A percentile compares a stretch with the other conserved stretches of the same genome.
Conservation (phyloP, 92 coral and sea anemone genomes). For the Parazoanthus darwini region DNA sequence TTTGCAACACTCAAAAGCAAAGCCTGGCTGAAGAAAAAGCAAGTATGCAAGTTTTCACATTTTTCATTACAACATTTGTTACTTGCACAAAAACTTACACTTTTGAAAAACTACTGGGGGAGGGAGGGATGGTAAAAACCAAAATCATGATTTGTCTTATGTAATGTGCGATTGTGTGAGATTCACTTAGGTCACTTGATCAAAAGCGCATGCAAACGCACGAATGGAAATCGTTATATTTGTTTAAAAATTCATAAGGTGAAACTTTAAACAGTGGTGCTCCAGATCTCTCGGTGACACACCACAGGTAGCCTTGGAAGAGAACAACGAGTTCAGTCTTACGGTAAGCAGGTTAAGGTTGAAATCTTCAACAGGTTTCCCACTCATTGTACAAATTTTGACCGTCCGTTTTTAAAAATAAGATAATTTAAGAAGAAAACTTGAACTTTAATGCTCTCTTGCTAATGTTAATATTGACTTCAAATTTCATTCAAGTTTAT, state of each 20-base stretch:
- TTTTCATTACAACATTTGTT: neutral
- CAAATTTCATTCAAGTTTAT: neutral
- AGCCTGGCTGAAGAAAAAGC: neutral
- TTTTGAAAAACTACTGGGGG: neutral
- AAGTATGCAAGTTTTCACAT: no score
- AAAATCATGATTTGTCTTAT: neutral
- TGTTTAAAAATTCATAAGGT: neutral
- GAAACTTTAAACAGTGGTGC: neutral
- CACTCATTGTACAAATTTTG: no score
- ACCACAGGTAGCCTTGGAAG: neutral
- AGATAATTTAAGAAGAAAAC: neutral
- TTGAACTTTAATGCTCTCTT: neutral
- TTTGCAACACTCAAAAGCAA: neutral
- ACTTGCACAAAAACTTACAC: no score
- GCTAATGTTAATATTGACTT: no score
- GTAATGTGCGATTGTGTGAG: neutral
- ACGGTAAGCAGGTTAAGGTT: constrained; percentile 6
- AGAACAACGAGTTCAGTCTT: neutral
- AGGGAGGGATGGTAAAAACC: neutral
- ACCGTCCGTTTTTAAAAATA: neutral
- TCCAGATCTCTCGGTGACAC: neutral
- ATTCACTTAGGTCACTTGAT: neutral
- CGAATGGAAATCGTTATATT: neutral
- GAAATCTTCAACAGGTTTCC: neutral
- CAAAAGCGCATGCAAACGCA: neutral